Evolutionary conservation across 2,888 invertebrate genomes (phyloP), one percentile per base, ranked within the genome.

Genomic region (Silvanus unidentatus): DNA sequence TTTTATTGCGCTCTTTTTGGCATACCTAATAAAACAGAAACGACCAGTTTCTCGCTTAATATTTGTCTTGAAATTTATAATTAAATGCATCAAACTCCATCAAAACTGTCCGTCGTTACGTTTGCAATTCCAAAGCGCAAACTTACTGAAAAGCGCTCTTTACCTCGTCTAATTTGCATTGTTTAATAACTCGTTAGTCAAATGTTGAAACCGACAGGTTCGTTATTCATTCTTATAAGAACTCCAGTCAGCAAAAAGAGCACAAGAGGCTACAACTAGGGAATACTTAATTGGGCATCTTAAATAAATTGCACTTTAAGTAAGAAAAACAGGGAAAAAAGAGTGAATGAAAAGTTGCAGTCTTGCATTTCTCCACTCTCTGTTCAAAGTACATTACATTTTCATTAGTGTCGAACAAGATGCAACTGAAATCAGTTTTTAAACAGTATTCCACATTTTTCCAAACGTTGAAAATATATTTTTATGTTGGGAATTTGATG

Each of bases 271-370:
- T 32, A 32, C 32, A n/a, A 32, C 32, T 11, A 32, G 32, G 32
- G 32, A 32, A 32, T 32, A 32, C 32, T 12, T 32, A 32, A 32
- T 32, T 32, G 12, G 6, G 32, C 32, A 32, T 32, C n/a, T 32
- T 11, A n/a, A 32, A 32, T 32, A 32, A 32, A 32, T n/a, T 32
- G 12, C 12, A 32, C 32, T 11, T 32, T 11, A 32, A 32, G n/a
- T 32, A 12, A 8, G 5, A n/a, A 9, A 32, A 8, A 28, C 6
- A 32, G 12, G 5, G n/a, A 32, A 32, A 32, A 8, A 32, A 32
- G n/a, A 32, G 32, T 11, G 10, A 11, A 32, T 32, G 32, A 32
- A 32, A 32, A 11, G 11, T 32, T 32, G n/a, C n/a, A n/a, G n/a
- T n/a, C n/a, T n/a, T n/a, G n/a, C n/a, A n/a, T n/a, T n/a, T n/a